Evolutionary conservation across 2,888 invertebrate species (phyloP).

Genomic region (Carpatolechia fugitivella): DNA sequence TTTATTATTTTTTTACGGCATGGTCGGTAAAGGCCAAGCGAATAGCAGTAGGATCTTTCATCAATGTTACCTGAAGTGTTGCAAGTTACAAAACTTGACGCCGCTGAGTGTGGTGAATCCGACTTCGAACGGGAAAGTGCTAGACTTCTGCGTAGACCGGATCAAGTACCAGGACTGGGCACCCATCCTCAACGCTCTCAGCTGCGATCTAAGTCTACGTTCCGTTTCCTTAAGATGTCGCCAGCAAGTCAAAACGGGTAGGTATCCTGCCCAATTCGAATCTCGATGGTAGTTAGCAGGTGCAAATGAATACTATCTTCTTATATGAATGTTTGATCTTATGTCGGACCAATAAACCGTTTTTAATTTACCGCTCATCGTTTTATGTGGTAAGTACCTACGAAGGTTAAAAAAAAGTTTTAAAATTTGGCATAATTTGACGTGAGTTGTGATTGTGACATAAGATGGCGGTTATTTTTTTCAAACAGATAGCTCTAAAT

Average conservation of each 20-base stretch:
- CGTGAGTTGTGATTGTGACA: not conserved
- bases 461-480: not conserved
- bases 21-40: slow-evolving; percentile 69
- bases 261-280: too few relatives aligned
- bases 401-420: too few relatives aligned
- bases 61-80: slow-evolving; percentile 73
- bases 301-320: too few relatives aligned
- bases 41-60: slow-evolving; percentile 70
- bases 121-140: slow-evolving; percentile 66
- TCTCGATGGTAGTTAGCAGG: too few relatives aligned
- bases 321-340: too few relatives aligned
- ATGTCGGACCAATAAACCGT: too few relatives aligned
- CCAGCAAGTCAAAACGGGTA: slow-evolving; percentile 68
- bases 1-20: slow-evolving; percentile 40
- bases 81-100: slow-evolving; percentile 70
- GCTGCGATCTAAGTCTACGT: slow-evolving; percentile 85
- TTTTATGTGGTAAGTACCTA: too few relatives aligned
- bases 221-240: slow-evolving; percentile 83
- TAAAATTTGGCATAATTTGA: too few relatives aligned
- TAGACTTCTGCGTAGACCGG: slow-evolving; percentile 87
- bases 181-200: slow-evolving; percentile 85
- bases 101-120: slow-evolving; percentile 63
- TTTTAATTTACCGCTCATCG: too few relatives aligned
- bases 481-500: not conserved
- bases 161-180: slow-evolving; percentile 88